Evolutionary conservation across 2,113 vertebrate species (phyloP).

Genomic region (Willisornis vidua): DNA sequence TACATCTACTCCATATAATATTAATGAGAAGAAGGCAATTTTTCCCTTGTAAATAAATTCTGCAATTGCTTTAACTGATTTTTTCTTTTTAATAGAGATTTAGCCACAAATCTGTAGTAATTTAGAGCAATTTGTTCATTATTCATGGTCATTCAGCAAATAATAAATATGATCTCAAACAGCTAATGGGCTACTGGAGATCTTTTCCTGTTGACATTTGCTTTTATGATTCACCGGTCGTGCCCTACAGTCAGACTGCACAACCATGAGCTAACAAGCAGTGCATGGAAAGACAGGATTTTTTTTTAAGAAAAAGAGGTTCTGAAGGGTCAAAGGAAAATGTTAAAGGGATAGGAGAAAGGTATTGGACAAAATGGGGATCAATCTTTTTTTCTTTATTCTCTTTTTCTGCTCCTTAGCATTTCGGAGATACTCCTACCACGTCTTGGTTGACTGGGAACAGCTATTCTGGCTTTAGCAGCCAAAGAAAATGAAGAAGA

Average conservation of each 20-base stretch:
- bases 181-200: constrained; percentile 52
- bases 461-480: not conserved
- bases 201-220: constrained; percentile 56
- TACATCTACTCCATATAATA: not conserved
- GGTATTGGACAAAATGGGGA: not conserved
- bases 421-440: not conserved
- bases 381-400: not conserved
- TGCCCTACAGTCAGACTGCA: constrained; percentile 7
- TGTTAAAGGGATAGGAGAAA: not conserved
- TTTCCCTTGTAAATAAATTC: constrained; percentile 3
- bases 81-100: constrained; percentile 3
- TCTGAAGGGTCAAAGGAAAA: constrained; percentile 1
- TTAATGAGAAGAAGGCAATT: not conserved
- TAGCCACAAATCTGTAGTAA: constrained; percentile 12
- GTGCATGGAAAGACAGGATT: not conserved
- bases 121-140: constrained; percentile 57
- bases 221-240: not conserved
- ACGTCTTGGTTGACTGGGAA: not conserved
- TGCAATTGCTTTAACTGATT: constrained; percentile 30
- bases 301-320: not conserved
- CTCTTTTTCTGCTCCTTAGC: not conserved
- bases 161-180: constrained; percentile 47
- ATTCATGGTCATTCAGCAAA: constrained; percentile 48
- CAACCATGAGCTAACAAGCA: not conserved
- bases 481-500: not conserved